Conservation (phyloP, 2,888 invertebrate genomes). For the Erebia ligea region DNA sequence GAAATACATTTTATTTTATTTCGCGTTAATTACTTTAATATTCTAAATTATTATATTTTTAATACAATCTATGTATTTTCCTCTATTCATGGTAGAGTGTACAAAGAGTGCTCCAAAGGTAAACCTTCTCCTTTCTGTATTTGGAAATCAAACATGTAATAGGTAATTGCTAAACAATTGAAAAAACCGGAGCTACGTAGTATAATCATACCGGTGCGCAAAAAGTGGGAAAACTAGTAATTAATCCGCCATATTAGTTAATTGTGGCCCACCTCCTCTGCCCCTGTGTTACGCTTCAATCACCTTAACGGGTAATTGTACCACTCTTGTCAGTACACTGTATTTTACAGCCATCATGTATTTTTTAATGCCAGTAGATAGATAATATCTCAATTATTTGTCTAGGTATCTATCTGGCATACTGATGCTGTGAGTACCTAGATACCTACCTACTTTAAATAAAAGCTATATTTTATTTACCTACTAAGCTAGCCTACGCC, state of each 20-base stretch:
- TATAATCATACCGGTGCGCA: conserved; percentile 31
- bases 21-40: too few relatives aligned
- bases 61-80: too few relatives aligned
- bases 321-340: conserved; percentile 20
- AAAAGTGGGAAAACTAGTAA: conserved; percentile 52
- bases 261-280: conserved; percentile 50
- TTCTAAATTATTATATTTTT: too few relatives aligned
- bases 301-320: conserved; percentile 42
- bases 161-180: conserved; percentile 25
- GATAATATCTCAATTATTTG: not conserved
- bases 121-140: too few relatives aligned
- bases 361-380: not conserved
- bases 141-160: conserved; percentile 24
- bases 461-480: too few relatives aligned
- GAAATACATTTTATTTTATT: too few relatives aligned
- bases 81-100: too few relatives aligned
- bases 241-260: conserved; percentile 72
- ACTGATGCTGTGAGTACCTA: too few relatives aligned
- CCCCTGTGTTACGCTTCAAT: conserved; percentile 51
- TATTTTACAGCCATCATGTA: not conserved
- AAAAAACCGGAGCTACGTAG: conserved; percentile 20
- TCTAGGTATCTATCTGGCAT: not conserved
- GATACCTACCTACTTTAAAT: too few relatives aligned
- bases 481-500: too few relatives aligned
- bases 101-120: too few relatives aligned